phyloP scores from a whole-genome alignment of 2,888 invertebrate species.

The Melangyna quadrimaculata region DNA sequence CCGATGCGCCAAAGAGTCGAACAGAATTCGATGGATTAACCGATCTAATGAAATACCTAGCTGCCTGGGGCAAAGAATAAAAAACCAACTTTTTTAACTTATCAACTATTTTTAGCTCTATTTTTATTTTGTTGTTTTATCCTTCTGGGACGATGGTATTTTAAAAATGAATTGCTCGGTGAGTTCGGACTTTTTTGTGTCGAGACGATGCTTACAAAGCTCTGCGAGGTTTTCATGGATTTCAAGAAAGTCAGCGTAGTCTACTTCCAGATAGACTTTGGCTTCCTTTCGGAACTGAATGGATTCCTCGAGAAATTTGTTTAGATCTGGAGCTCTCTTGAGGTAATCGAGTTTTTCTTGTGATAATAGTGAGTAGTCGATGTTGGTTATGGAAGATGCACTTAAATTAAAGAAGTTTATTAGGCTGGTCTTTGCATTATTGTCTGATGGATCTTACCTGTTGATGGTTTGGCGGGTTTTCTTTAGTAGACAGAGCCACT shows the following conservation, averaged over 20 bases:
- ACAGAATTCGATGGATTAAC: slow-evolving; percentile 93
- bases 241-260: slow-evolving; percentile 73
- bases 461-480: slow-evolving; percentile 42
- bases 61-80: slow-evolving; percentile 81
- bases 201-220: slow-evolving; percentile 61
- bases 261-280: slow-evolving; percentile 71
- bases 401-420: neutral
- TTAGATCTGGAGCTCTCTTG: slow-evolving; percentile 73
- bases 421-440: neutral
- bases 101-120: slow-evolving; percentile 7
- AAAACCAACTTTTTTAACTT: slow-evolving; percentile 4
- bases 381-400: neutral
- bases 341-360: slow-evolving; percentile 75
- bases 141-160: neutral
- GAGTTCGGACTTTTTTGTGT: slow-evolving; percentile 45
- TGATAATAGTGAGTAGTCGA: slow-evolving; percentile 72
- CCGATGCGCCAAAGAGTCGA: slow-evolving; percentile 89
- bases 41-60: slow-evolving; percentile 91
- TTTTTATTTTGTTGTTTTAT: slow-evolving; percentile 22
- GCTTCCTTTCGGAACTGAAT: slow-evolving; percentile 74
- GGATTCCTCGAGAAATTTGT: slow-evolving; percentile 74
- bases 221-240: slow-evolving; percentile 72
- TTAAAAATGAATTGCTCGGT: slow-evolving; percentile 60
- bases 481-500: slow-evolving; percentile 73
- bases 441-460: slow-evolving; percentile 23